Evolutionary conservation across 1,140 invertebrate genomes (phyloP).

Genomic region (Magallana angulata): DNA sequence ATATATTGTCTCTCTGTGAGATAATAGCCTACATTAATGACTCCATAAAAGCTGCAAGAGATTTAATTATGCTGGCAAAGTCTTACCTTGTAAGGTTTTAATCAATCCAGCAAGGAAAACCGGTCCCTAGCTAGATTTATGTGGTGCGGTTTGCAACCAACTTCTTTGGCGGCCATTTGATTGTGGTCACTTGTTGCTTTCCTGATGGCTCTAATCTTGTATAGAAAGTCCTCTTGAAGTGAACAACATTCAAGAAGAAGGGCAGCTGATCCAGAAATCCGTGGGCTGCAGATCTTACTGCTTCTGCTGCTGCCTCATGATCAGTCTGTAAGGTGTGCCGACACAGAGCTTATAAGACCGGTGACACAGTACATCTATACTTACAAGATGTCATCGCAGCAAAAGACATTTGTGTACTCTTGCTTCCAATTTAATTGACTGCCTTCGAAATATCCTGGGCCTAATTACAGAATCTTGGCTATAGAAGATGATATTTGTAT

Average conservation of each 20-base stretch:
- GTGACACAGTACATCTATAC: not conserved
- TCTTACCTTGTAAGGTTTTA: constrained; percentile 2
- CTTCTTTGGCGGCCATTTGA: not conserved
- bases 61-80: not conserved
- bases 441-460: not conserved
- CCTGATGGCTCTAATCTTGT: not conserved
- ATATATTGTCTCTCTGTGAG: too few species aligned
- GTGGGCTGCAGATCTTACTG: not conserved
- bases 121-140: not conserved
- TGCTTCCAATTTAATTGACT: constrained; percentile 24
- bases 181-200: constrained; percentile 5
- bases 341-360: not conserved
- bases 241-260: not conserved
- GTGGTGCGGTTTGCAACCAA: not conserved
- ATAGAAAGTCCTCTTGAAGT: too few species aligned
- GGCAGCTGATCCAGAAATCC: not conserved
- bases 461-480: constrained; percentile 17
- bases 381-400: not conserved
- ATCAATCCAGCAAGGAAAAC: not conserved
- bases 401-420: not conserved
- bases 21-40: not conserved
- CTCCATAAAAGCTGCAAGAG: not conserved
- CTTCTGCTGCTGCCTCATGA: not conserved
- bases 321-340: constrained; percentile 3
- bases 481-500: constrained; percentile 17